These are phyloP conservation scores for Mimumesa dahlbomi DNA, from an alignment of 2,888 invertebrate species.

Conservation along the genomic window DNA sequence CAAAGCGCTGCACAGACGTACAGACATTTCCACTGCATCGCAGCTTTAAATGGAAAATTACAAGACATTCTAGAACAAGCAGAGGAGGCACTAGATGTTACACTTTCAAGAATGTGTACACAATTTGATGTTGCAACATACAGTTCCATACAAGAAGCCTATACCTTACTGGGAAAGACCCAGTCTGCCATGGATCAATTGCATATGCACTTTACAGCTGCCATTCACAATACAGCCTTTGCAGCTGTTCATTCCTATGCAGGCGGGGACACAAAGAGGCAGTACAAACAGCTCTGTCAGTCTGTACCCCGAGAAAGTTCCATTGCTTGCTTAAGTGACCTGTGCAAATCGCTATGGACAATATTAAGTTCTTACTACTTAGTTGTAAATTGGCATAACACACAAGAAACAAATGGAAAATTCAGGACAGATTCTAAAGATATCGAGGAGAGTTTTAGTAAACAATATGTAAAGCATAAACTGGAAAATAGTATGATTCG, in stretches of 20 bases:
- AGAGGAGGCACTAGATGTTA: conserved; percentile 94
- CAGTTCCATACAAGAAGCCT: conserved; percentile 92
- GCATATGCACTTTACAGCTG: conserved; percentile 96
- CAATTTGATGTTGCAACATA: conserved; percentile 87
- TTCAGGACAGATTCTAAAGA: conserved; percentile 80
- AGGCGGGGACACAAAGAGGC: conserved; percentile 84
- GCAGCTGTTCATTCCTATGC: conserved; percentile 83
- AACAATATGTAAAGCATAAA: conserved; percentile 92
- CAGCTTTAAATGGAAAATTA: conserved; percentile 91
- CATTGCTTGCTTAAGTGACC: conserved; percentile 89
- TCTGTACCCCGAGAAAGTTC: conserved; percentile 83
- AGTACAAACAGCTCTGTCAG: conserved; percentile 91
- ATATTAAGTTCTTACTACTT: conserved; percentile 91
- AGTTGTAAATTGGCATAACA: conserved; percentile 89
- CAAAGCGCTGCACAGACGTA: conserved; percentile 92
- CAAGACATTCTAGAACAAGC: conserved; percentile 95
- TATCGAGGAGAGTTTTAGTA: conserved; percentile 86
- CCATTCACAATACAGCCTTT: conserved; percentile 91
- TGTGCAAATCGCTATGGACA: conserved; percentile 93
- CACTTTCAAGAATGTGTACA: conserved; percentile 87
- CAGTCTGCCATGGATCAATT: conserved; percentile 96
- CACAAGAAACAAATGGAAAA: conserved; percentile 72
- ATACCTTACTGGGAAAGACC: conserved; percentile 93
- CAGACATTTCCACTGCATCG: conserved; percentile 94
- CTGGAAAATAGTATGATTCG: conserved; percentile 91